Conservation (phyloP, 2,797 vertebrate species). For the Serranus cabrilla region DNA sequence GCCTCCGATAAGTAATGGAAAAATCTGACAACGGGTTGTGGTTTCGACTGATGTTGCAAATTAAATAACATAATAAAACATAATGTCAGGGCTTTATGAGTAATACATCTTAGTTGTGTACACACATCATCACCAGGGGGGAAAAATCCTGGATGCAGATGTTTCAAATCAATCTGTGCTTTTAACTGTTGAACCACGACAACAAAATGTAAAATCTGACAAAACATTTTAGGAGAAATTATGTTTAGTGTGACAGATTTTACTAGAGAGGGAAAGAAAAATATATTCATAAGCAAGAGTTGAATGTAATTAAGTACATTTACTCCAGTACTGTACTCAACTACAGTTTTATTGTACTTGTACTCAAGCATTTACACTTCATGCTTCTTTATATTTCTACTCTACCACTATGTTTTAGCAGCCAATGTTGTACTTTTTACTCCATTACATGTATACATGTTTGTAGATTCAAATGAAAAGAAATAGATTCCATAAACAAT, state of each 20-base stretch:
- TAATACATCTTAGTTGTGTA: slow-evolving; percentile 4
- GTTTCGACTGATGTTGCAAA: background rate
- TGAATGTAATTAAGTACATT: no score
- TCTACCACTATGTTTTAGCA: no score
- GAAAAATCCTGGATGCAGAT: background rate
- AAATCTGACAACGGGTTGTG: slow-evolving; percentile 3
- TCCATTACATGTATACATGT: no score
- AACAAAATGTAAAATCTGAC: background rate
- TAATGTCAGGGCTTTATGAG: background rate
- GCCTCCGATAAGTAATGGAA: background rate
- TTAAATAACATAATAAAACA: background rate
- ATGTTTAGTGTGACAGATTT: background rate
- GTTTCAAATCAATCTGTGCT: background rate
- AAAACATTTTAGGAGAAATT: background rate
- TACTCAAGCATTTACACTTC: no score
- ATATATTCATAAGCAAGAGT: background rate
- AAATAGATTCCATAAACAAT: background rate
- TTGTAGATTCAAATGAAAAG: no score
- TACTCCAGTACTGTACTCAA: no score
- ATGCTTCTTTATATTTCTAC: no score
- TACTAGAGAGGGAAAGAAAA: background rate
- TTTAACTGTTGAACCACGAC: background rate
- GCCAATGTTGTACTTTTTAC: no score
- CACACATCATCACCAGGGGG: background rate
- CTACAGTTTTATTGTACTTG: no score